Percentiles rank a stretch among this genome's conserved stretches.
Evolutionary conservation across 2,113 vertebrate species (phyloP).

Genomic region (Calyptommatus sinebrachiatus): DNA sequence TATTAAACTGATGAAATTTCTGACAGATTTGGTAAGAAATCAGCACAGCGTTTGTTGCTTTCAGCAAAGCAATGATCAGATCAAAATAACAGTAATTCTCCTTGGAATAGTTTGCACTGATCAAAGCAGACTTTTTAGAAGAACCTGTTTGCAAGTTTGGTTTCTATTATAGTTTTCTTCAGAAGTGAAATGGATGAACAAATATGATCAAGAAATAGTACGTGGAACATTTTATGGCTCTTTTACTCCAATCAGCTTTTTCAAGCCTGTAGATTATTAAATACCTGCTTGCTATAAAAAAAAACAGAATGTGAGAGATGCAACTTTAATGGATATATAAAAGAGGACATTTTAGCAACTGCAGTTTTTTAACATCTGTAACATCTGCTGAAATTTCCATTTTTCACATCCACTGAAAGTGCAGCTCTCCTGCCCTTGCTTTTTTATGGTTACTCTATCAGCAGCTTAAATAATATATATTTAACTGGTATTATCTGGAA

Average conservation of each 20-base stretch:
- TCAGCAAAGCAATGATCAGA: not conserved
- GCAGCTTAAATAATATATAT: not conserved
- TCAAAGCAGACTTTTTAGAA: not conserved
- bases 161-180: not conserved
- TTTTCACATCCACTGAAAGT: no score
- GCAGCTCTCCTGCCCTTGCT: no score
- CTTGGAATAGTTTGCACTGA: not conserved
- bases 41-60: not conserved
- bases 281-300: no score
- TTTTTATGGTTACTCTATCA: no score
- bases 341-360: no score
- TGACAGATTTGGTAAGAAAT: constrained; percentile 14
- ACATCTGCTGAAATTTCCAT: no score
- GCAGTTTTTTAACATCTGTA: no score
- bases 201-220: not conserved
- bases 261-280: not conserved
- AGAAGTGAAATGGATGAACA: not conserved
- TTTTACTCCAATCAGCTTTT: not conserved
- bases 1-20: constrained; percentile 12
- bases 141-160: not conserved
- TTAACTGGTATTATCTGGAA: not conserved
- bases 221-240: not conserved
- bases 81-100: constrained; percentile 9
- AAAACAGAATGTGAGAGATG: no score
- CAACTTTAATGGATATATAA: no score